A percentile compares a stretch with the other conserved stretches of the same genome.
Conservation (phyloP, 2,797 vertebrate genomes). For the Argyrosomus regius region DNA sequence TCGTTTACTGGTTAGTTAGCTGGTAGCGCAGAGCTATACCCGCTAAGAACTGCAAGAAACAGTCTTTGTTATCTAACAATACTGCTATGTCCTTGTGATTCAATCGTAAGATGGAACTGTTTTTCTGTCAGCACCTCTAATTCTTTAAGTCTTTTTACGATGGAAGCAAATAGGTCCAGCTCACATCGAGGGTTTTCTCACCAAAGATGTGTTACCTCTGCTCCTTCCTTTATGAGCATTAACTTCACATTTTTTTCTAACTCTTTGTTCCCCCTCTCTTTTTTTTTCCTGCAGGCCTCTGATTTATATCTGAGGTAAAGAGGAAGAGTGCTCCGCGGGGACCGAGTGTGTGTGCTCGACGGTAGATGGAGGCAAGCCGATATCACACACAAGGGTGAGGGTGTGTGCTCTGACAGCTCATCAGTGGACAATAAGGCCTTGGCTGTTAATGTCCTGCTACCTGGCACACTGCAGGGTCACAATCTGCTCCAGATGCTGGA, state of each 20-base stretch:
- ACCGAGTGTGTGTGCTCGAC: slow-evolving; percentile 25
- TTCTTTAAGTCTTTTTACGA: slow-evolving; percentile 48
- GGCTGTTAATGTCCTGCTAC: slow-evolving; percentile 78
- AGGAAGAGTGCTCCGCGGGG: slow-evolving; percentile 62
- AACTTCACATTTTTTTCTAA: slow-evolving; percentile 55
- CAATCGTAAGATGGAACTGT: slow-evolving; percentile 37
- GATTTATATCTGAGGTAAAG: slow-evolving; percentile 75
- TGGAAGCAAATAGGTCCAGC: slow-evolving; percentile 42
- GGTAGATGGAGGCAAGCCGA: slow-evolving; percentile 45
- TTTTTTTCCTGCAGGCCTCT: slow-evolving; percentile 51
- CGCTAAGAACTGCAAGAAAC: slow-evolving; percentile 37
- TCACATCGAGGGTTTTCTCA: slow-evolving; percentile 30
- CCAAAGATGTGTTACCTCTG: slow-evolving; percentile 30
- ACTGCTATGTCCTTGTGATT: slow-evolving; percentile 58
- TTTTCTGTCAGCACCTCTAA: slow-evolving; percentile 38
- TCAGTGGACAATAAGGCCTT: slow-evolving; percentile 78
- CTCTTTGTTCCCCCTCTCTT: slow-evolving; percentile 34
- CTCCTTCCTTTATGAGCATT: slow-evolving; percentile 57
- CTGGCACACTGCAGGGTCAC: slow-evolving; percentile 71
- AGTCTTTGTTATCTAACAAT: slow-evolving; percentile 56
- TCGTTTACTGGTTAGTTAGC: slow-evolving; percentile 55
- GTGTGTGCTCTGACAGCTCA: slow-evolving; percentile 77
- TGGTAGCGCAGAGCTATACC: slow-evolving; percentile 29
- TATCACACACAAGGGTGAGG: slow-evolving; percentile 64
- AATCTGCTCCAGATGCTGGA: slow-evolving; percentile 78